Conservation (phyloP, 35 echinoderm and acorn worm genomes). For the Anneissia japonica region DNA sequence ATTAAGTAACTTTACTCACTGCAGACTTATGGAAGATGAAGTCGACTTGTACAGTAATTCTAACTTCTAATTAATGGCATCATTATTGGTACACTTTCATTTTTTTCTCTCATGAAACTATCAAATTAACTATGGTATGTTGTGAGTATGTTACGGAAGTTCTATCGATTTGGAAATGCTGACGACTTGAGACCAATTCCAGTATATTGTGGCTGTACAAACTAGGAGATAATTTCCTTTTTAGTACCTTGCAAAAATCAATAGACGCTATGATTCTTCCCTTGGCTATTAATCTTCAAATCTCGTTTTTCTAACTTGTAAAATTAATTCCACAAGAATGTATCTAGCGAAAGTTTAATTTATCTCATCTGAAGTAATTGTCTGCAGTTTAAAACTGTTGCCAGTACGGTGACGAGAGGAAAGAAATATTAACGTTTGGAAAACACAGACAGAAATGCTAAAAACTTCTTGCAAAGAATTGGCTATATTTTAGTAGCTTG, state of each 20-base stretch:
- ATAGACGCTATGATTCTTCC: not conserved
- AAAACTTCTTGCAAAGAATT: no score
- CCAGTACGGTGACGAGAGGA: not conserved
- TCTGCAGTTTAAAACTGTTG: not conserved
- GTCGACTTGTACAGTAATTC: not conserved
- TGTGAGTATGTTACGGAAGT: not conserved
- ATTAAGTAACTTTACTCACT: not conserved
- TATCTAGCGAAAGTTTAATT: not conserved
- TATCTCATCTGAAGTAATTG: not conserved
- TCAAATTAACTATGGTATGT: not conserved
- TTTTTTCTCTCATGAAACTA: not conserved
- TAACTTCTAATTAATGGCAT: not conserved
- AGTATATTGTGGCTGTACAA: not conserved
- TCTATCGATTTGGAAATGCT: not conserved
- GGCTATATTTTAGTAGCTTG: not conserved
- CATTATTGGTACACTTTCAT: not conserved
- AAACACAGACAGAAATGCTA: not conserved
- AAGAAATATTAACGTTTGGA: not conserved
- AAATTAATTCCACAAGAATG: not conserved
- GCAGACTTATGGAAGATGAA: not conserved
- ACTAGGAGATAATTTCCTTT: not conserved
- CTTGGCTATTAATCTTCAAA: not conserved
- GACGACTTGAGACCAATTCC: not conserved
- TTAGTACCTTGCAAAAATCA: not conserved
- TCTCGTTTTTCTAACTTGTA: not conserved